phyloP scores from a whole-genome alignment of 2,113 vertebrate species.

The Oryctolagus cuniculus region mOryCun1.1 NC_091432.1:66325501-66326000 shows the following conservation, averaged over 20 bases:
- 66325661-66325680: neutral
- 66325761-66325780: neutral
- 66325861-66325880: neutral
- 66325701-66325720: neutral
- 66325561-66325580: neutral
- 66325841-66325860: neutral
- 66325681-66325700: neutral
- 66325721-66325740: neutral
- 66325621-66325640: neutral
- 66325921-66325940: neutral
- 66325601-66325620: neutral
- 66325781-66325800: neutral
- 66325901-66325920: neutral
- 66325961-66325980: conserved; percentile 97
- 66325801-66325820: neutral
- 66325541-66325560: neutral
- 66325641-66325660: neutral
- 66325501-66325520: conserved; percentile 18
- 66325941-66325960: neutral
- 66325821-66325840: neutral
- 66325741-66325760: neutral
- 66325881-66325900: neutral
- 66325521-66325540: neutral
- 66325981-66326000: conserved; percentile 94
- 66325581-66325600: neutral